Percentiles rank a stretch among this genome's conserved stretches.
Evolutionary conservation across 1,140 invertebrate genomes (phyloP).

Genomic region (Drosophila malerkotliana): DNA sequence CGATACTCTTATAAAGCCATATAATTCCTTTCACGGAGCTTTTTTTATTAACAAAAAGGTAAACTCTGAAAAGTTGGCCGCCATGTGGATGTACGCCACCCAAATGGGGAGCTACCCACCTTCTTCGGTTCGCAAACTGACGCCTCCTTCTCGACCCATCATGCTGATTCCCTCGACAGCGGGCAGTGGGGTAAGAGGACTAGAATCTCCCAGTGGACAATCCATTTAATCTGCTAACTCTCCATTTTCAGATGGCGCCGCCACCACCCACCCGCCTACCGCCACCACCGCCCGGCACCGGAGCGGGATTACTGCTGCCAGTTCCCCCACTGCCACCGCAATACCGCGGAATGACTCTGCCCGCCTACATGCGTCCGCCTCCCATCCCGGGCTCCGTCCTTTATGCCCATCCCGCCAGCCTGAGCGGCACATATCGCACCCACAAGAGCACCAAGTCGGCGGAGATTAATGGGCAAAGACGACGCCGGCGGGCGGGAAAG

Average conservation of each 20-base stretch:
- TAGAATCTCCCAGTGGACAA: background rate
- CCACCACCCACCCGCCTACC: slow-evolving; percentile 62
- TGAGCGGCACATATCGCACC: slow-evolving; percentile 69
- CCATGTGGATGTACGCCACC: slow-evolving; percentile 79
- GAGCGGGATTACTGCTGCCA: slow-evolving; percentile 42
- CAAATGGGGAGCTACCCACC: slow-evolving; percentile 69
- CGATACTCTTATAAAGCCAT: background rate
- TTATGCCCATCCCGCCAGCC: slow-evolving; percentile 64
- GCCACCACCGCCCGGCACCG: slow-evolving; percentile 46
- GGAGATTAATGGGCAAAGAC: slow-evolving; percentile 65
- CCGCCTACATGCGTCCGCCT: slow-evolving; percentile 61
- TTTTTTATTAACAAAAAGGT: slow-evolving; percentile 14
- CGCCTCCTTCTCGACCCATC: slow-evolving; percentile 58
- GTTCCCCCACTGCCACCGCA: slow-evolving; percentile 56
- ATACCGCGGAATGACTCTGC: slow-evolving; percentile 70
- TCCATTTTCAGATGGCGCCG: slow-evolving; percentile 33
- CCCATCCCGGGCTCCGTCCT: slow-evolving; percentile 58
- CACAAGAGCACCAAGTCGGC: slow-evolving; percentile 75
- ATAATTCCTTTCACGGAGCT: background rate
- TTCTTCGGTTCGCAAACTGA: slow-evolving; percentile 56
- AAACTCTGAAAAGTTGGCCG: slow-evolving; percentile 72
- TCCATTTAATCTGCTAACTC: background rate
- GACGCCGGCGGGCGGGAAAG: slow-evolving; percentile 64
- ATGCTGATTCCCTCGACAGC: slow-evolving; percentile 73
- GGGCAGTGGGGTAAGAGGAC: slow-evolving; percentile 58